A percentile compares a stretch with the other conserved stretches of the same genome.
Conservation (phyloP, 2,888 invertebrate species). For the Xestia c-nigrum region DNA sequence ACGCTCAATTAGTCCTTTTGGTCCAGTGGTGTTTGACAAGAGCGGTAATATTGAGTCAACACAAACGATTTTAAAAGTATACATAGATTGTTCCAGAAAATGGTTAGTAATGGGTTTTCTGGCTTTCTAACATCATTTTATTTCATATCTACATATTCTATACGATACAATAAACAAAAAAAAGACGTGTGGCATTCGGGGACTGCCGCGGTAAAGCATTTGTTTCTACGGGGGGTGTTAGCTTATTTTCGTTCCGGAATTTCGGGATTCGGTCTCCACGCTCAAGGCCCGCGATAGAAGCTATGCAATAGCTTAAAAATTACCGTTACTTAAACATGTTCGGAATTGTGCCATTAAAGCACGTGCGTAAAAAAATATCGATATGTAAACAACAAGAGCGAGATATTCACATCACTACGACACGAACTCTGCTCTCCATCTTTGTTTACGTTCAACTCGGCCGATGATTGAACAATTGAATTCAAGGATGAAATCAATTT, state of each 20-base stretch:
- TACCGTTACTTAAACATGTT: background rate
- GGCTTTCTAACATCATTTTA: background rate
- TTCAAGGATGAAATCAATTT: slow-evolving; percentile 75
- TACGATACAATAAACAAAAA: background rate
- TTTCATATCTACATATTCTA: background rate
- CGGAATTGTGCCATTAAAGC: background rate
- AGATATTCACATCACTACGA: slow-evolving; percentile 73
- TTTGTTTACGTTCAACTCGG: slow-evolving; percentile 77
- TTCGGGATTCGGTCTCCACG: too few species aligned
- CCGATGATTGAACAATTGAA: slow-evolving; percentile 74
- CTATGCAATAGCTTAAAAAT: too few species aligned
- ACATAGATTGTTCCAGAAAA: background rate
- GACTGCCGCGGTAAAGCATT: too few species aligned
- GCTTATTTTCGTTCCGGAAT: too few species aligned
- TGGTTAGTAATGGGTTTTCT: background rate
- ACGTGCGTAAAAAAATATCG: slow-evolving; percentile 66
- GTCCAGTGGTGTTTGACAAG: background rate
- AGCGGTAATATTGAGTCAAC: background rate
- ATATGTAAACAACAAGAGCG: slow-evolving; percentile 74
- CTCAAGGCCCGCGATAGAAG: too few species aligned
- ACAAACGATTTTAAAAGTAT: background rate
- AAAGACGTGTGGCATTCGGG: too few species aligned
- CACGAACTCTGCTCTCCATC: slow-evolving; percentile 79
- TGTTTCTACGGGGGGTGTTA: too few species aligned
- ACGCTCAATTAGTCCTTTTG: background rate